A percentile compares a stretch with the other conserved stretches of the same genome.
Conservation (phyloP, 2,888 invertebrate species). For the Philhelius pedissequus region DNA sequence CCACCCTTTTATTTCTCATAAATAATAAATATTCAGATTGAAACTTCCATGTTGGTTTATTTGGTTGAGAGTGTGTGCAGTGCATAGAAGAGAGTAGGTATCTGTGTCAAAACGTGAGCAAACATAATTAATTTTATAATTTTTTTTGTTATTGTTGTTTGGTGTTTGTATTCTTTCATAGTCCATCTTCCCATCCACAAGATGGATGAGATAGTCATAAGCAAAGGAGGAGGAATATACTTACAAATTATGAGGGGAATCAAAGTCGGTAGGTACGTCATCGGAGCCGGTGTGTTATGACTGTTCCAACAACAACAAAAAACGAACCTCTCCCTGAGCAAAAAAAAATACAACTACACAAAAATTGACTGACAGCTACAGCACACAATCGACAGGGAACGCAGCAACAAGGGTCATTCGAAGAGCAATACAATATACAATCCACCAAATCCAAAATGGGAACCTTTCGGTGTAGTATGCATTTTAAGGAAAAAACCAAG, state of each 20-base stretch:
- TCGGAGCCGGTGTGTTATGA: constrained; percentile 59
- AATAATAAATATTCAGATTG: constrained; percentile 12
- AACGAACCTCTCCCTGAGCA: not conserved
- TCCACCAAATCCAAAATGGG: constrained; percentile 67
- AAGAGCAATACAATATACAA: constrained; percentile 49
- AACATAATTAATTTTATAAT: constrained; percentile 66
- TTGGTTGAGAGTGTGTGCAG: not conserved
- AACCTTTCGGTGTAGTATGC: constrained; percentile 27
- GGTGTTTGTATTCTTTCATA: constrained; percentile 19
- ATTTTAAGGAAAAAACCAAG: constrained; percentile 4
- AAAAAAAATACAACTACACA: constrained; percentile 39
- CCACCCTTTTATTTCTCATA: constrained; percentile 2
- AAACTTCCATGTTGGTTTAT: not conserved
- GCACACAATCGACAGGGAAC: constrained; percentile 31
- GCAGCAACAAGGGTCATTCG: constrained; percentile 16
- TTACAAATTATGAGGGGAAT: constrained; percentile 45
- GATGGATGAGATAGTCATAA: constrained; percentile 60
- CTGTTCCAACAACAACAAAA: constrained; percentile 29
- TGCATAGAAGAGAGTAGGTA: not conserved
- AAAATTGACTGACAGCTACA: constrained; percentile 67
- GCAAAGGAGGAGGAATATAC: constrained; percentile 11
- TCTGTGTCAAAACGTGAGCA: constrained; percentile 65
- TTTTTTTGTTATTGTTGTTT: constrained; percentile 16
- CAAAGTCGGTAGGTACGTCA: constrained; percentile 38
- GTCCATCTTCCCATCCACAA: constrained; percentile 57